phyloP scores from a whole-genome alignment of 2,113 vertebrate species.

The Centropus bengalensis region DNA sequence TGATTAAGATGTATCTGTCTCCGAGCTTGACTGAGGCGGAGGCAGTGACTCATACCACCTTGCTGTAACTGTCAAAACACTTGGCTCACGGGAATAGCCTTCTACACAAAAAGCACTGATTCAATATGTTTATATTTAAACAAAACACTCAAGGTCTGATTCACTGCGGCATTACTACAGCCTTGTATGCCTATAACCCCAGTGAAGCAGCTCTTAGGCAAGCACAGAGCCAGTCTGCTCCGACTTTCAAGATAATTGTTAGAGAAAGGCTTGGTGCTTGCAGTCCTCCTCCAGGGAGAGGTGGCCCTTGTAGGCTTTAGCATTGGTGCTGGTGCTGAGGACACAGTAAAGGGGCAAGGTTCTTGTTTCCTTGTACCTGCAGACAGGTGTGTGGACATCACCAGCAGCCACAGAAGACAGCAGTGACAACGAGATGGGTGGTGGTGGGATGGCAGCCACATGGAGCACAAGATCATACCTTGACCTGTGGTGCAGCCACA shows the following conservation, averaged over 20 bases:
- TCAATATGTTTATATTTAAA: slow-evolving; percentile 69
- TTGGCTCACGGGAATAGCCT: slow-evolving; percentile 58
- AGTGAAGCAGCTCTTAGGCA: neutral
- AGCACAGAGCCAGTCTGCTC: neutral
- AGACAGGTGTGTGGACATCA: neutral
- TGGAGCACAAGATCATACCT: neutral
- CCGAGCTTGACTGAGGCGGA: slow-evolving; percentile 20
- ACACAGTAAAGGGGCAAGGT: neutral
- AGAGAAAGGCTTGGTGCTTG: neutral
- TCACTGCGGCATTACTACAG: slow-evolving; percentile 64
- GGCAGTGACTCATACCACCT: slow-evolving; percentile 66
- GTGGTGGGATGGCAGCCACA: neutral
- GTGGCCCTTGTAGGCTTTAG: neutral
- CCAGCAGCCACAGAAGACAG: neutral
- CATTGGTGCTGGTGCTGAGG: fast-evolving
- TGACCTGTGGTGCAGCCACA: neutral
- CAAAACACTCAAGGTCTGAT: slow-evolving; percentile 40
- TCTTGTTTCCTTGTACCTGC: neutral
- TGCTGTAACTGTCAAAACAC: slow-evolving; percentile 66
- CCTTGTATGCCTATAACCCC: neutral
- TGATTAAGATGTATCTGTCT: slow-evolving; percentile 63
- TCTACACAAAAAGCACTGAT: slow-evolving; percentile 55
- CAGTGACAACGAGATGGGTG: fast-evolving
- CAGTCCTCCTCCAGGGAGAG: neutral
- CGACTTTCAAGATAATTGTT: neutral